Base-by-base conservation (phyloP, 2,113 vertebrate genomes). In the Globicephala melas region DNA sequence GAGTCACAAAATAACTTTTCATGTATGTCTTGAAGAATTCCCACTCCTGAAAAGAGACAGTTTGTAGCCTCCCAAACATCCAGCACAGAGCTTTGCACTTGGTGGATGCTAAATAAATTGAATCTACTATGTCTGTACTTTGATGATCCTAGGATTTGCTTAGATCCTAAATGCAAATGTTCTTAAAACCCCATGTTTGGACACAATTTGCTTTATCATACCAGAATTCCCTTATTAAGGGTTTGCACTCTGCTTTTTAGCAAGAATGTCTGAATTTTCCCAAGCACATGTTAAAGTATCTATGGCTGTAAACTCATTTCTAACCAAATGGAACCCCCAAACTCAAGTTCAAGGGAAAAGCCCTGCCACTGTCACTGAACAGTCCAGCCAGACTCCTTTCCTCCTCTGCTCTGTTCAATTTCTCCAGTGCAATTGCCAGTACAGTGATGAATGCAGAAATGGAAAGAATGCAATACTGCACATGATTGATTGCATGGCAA, bases 401-500 rank as follows among this genome's bases (percentile, higher is more conserved):
- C 76, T 95, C 77, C 33, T 76, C 31, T 84, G 2, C 65, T 88
- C 36, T 63, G 44, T 87, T 4, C 86, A 76, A 8, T 94, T 74
- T 95, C 80, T 62, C 82, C 44, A 33, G 65, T 36, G 60, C 73
- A 55, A 31, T 28, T 93, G 63, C 65, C 82, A 85, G 53, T 13
- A 25, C 86, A 28, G 26, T 74, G 79, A 96, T 84, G 38, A 87
- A 95, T 94, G 82, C 68, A 87, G 70, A 94, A 94, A 79, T 26
- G 76, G 86, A 80, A 89, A 95, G 65, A 91, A 96, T 82, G 63
- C 91, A 96, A 53, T 97, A 17, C n/a, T 4, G 36, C 93, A 68
- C 82, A 79, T 93, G 91, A 97, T n/a, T 85, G 97, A 98, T 95
- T 90, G 20, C 68, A 74, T 20, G 60, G 86, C 8, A 44, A 76